phyloP scores from a whole-genome alignment of 2,797 vertebrate genomes.

The Phoxinus dragarum region DNA sequence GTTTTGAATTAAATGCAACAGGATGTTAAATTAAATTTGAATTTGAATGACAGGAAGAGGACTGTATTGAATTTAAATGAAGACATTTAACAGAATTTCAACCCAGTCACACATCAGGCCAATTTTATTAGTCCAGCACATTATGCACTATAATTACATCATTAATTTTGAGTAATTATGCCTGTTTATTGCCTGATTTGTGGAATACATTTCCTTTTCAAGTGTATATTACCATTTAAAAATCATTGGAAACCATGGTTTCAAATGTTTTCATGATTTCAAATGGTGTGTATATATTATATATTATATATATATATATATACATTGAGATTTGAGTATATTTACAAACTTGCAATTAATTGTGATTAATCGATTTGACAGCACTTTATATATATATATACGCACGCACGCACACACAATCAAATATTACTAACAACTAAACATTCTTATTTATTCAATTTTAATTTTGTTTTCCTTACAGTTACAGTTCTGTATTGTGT shows the following conservation, averaged over 20 bases:
- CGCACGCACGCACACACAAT: background rate
- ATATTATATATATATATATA: no score
- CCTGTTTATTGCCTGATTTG: background rate
- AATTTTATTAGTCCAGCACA: slow-evolving; percentile 9
- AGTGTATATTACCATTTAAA: background rate
- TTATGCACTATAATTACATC: background rate
- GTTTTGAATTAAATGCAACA: background rate
- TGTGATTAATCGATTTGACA: no score
- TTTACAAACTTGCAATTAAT: no score
- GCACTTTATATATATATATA: no score
- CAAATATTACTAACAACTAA: background rate
- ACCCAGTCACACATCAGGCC: background rate
- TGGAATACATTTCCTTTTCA: background rate
- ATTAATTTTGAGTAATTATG: background rate
- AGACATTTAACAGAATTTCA: background rate
- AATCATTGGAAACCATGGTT: no score
- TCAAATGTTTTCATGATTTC: no score
- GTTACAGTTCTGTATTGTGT: background rate
- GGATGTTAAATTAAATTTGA: background rate
- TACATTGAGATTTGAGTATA: no score
- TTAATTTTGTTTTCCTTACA: background rate
- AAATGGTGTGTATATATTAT: no score
- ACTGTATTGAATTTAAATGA: background rate
- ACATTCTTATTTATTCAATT: background rate
- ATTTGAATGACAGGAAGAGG: background rate